Evolutionary conservation across 2,797 vertebrate species (phyloP), one percentile per base, ranked within the genome.

Genomic region (Falco columbarius): DNA sequence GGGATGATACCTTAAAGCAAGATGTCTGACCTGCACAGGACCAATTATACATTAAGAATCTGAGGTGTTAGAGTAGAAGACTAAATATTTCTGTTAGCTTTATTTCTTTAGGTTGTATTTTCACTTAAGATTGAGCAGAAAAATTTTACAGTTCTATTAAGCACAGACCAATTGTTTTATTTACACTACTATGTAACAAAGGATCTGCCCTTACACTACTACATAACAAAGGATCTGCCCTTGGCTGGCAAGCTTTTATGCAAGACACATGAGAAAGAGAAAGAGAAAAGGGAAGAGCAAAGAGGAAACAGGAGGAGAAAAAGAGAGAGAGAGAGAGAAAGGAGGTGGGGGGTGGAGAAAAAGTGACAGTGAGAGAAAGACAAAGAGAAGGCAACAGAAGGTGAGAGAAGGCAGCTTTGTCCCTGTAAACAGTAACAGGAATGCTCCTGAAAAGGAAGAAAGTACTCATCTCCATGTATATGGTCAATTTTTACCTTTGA

Each of bases 341-440:
- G 26, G 21, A 13, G 17, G 11, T 18, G 20, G 7, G 3, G 9
- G 3, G 5, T 13, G 3, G 0, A 30, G 26, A 20, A 9, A 8
- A 10, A 54, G 11, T 38, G 26, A 58, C 32, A 66, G 15, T 40
- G 26, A 79, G 10, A 84, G 26, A 85, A 40, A 73, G 46, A 22
- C 30, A 49, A 85, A 49, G 17, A 80, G 47, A 73, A 73, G 34
- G 15, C 24, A 56, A 66, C 14, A 73, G 15, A 88, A 66, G 14
- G 20, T 5, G 15, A 81, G 16, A 71, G 29, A 79, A 54, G 5
- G 12, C 12, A 76, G 12, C 24, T 75, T 51, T 30, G 42, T 70
- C 36, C 49, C 81, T 86, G 63, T 76, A 75, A 70, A 58, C 29
- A 70, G 29, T 3, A 12, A 18, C 23, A 70, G 63, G 56, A 76